These are phyloP conservation scores for Menura novaehollandiae DNA, from an alignment of 2,113 vertebrate species.

Conservation along the genomic window DNA sequence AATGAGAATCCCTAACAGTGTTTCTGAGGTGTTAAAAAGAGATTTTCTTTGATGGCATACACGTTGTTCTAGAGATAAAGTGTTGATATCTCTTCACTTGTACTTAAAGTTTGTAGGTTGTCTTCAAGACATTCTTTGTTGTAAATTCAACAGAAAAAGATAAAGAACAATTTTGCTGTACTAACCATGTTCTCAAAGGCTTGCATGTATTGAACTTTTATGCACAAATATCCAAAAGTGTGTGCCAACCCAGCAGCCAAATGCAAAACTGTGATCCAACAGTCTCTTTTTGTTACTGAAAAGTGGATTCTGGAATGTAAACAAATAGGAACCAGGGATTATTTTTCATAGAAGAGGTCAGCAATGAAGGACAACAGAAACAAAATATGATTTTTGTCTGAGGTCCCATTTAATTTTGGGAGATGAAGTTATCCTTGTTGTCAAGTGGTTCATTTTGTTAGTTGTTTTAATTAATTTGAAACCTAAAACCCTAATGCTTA, in stretches of 20 bases:
- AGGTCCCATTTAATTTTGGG: not conserved
- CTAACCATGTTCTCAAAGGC: not conserved
- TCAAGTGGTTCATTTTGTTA: not conserved
- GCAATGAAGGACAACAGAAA: not conserved
- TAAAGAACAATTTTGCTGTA: not conserved
- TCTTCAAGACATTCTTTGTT: not conserved
- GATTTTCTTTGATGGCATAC: slow-evolving; percentile 5
- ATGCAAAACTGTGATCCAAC: not conserved
- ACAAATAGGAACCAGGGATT: not conserved
- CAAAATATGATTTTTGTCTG: not conserved
- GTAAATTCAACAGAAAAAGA: not conserved
- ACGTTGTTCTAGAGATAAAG: slow-evolving; percentile 19
- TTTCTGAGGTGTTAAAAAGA: slow-evolving; percentile 50
- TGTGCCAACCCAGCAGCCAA: not conserved
- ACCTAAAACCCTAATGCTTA: not conserved
- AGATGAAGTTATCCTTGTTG: not conserved
- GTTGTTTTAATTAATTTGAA: not conserved
- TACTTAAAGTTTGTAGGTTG: not conserved
- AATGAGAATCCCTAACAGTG: slow-evolving; percentile 34
- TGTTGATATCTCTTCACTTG: slow-evolving; percentile 4
- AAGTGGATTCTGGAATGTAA: not conserved
- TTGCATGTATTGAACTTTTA: not conserved
- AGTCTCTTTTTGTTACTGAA: not conserved
- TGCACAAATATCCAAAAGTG: not conserved
- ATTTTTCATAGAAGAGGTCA: not conserved